Conservation (phyloP, 2,113 vertebrate species). For the Podarcis raffonei region DNA sequence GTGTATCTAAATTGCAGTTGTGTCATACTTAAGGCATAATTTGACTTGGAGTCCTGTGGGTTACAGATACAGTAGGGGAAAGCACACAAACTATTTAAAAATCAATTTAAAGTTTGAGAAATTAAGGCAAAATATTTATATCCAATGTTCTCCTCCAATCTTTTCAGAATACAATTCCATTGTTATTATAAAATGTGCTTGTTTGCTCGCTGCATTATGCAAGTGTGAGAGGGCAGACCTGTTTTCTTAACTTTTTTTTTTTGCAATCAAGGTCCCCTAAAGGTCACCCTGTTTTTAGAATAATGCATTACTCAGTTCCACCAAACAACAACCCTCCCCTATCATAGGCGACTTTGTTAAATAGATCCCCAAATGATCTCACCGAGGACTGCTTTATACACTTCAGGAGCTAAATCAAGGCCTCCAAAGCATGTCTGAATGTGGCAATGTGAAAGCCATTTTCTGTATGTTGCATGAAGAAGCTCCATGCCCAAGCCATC, state of each 20-base stretch:
- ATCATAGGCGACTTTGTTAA: slow-evolving; percentile 35
- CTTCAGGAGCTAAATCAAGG: neutral
- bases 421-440: neutral
- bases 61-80: slow-evolving; percentile 61
- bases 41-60: slow-evolving; percentile 68
- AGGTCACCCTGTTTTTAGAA: slow-evolving; percentile 63
- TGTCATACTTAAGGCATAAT: slow-evolving; percentile 52
- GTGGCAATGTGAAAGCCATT: neutral
- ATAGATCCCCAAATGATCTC: neutral
- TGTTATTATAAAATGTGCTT: slow-evolving; percentile 61
- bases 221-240: neutral
- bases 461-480: neutral
- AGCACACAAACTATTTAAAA: slow-evolving; percentile 66
- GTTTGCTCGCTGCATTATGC: slow-evolving; percentile 51
- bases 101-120: slow-evolving; percentile 74
- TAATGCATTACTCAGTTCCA: slow-evolving; percentile 56
- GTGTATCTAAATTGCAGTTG: slow-evolving; percentile 14
- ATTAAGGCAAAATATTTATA: slow-evolving; percentile 77
- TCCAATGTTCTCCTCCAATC: neutral
- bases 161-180: slow-evolving; percentile 61
- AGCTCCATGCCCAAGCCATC: neutral
- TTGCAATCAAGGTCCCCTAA: slow-evolving; percentile 65
- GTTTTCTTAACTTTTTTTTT: slow-evolving; percentile 26
- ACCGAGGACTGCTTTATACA: neutral
- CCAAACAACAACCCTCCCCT: slow-evolving; percentile 12